A percentile compares a stretch with the other conserved stretches of the same genome.
Evolutionary conservation across 2,888 invertebrate genomes (phyloP).

Genomic region (Bombylius discolor): DNA sequence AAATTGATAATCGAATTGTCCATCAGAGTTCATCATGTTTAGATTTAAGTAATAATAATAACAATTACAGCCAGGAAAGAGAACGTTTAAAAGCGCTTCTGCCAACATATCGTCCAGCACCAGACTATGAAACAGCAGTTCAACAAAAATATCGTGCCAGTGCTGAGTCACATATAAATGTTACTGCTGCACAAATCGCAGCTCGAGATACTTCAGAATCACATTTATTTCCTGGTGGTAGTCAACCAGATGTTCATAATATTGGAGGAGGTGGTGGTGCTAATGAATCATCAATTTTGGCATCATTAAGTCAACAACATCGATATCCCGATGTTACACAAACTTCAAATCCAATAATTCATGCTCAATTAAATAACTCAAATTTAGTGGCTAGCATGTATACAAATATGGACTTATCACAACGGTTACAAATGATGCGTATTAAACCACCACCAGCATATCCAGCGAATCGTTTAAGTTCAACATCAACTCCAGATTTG

Average conservation of each 20-base stretch:
- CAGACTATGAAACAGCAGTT: constrained; percentile 89
- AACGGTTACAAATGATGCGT: constrained; percentile 32
- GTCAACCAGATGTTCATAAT: constrained; percentile 63
- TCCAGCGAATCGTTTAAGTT: constrained; percentile 60
- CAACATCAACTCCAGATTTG: constrained; percentile 73
- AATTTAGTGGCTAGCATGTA: constrained; percentile 12
- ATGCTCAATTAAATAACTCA: constrained; percentile 24
- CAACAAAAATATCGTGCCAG: constrained; percentile 65
- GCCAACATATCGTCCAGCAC: constrained; percentile 80
- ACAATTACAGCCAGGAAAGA: constrained; percentile 26
- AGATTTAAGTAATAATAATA: constrained; percentile 33
- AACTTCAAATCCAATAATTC: constrained; percentile 28
- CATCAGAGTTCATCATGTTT: constrained; percentile 33
- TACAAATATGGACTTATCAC: constrained; percentile 29
- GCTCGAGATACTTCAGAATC: constrained; percentile 20
- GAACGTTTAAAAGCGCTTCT: constrained; percentile 54
- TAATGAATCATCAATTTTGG: constrained; percentile 21
- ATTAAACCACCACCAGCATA: constrained; percentile 75
- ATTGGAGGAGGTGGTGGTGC: constrained; percentile 22
- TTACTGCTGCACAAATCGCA: constrained; percentile 18
- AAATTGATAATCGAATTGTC: constrained; percentile 21
- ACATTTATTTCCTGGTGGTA: constrained; percentile 42
- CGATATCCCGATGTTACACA: constrained; percentile 56
- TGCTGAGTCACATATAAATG: constrained; percentile 33
- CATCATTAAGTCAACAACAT: constrained; percentile 26